Evolutionary conservation across 2,888 invertebrate genomes (phyloP).

Genomic region (Siphonodentalium dalli): DNA sequence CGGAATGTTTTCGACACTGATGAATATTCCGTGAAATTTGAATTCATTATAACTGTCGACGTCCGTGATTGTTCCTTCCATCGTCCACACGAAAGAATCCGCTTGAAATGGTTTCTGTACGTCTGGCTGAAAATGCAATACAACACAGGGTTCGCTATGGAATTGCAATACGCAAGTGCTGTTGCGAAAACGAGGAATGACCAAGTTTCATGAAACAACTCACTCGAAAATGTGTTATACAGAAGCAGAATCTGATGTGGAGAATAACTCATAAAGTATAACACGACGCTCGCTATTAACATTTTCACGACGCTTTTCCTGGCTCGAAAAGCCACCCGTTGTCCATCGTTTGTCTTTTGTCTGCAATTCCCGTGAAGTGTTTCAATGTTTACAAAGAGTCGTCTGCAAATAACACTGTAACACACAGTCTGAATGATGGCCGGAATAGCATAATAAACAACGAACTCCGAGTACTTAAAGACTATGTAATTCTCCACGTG

Average conservation of each 20-base stretch:
- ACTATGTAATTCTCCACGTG: constrained; percentile 27
- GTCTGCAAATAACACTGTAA: constrained; percentile 59
- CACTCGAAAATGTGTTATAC: constrained; percentile 58
- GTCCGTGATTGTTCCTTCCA: no score
- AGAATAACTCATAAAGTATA: constrained; percentile 67
- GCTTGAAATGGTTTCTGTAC: constrained; percentile 59
- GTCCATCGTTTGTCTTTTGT: constrained; percentile 29
- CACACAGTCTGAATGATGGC: constrained; percentile 61
- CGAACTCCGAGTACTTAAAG: constrained; percentile 61
- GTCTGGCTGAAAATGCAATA: constrained; percentile 65
- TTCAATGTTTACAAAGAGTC: constrained; percentile 58
- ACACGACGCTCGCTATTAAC: constrained; percentile 66
- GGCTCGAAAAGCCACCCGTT: constrained; percentile 54
- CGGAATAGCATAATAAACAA: constrained; percentile 62
- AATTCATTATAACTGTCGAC: no score
- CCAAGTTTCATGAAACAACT: constrained; percentile 60
- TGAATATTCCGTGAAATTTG: no score
- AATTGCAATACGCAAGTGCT: constrained; percentile 63
- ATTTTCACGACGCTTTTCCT: constrained; percentile 67
- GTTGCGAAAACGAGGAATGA: constrained; percentile 60
- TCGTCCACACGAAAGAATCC: no score
- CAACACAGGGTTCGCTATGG: constrained; percentile 64
- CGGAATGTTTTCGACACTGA: no score
- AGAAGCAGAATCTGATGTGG: constrained; percentile 65
- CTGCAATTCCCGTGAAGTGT: constrained; percentile 46